Conservation (phyloP, 2,797 vertebrate genomes). For the Delichon dasypus region DNA sequence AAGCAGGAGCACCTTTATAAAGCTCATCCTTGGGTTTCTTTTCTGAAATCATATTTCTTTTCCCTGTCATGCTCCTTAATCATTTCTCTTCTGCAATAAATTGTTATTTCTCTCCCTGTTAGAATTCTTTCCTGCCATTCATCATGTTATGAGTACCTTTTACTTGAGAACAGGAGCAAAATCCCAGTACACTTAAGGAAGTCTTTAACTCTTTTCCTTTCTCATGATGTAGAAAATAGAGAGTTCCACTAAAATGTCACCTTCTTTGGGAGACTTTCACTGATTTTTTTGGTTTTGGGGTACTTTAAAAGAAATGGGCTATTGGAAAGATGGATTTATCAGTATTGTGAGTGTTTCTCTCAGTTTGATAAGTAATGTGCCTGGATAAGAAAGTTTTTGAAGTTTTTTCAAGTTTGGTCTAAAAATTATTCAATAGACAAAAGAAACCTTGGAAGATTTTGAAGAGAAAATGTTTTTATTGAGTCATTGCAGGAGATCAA, state of each 20-base stretch:
- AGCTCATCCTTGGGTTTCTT: background rate
- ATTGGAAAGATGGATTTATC: background rate
- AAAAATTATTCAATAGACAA: background rate
- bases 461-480: background rate
- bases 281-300: background rate
- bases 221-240: background rate
- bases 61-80: slow-evolving; percentile 14
- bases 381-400: background rate
- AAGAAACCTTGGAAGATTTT: background rate
- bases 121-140: slow-evolving; percentile 42
- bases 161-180: slow-evolving; percentile 15
- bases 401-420: background rate
- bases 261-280: background rate
- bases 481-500: background rate
- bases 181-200: background rate
- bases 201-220: background rate
- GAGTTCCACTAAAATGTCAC: background rate
- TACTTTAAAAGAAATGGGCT: background rate
- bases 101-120: slow-evolving; percentile 40
- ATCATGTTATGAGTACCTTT: slow-evolving; percentile 8
- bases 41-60: slow-evolving; percentile 49
- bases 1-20: slow-evolving; percentile 28
- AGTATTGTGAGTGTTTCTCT: background rate
- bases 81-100: slow-evolving; percentile 23
- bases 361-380: background rate